Base-by-base conservation (phyloP, 2,113 vertebrate genomes). In the Entelurus aequoreus region DNA sequence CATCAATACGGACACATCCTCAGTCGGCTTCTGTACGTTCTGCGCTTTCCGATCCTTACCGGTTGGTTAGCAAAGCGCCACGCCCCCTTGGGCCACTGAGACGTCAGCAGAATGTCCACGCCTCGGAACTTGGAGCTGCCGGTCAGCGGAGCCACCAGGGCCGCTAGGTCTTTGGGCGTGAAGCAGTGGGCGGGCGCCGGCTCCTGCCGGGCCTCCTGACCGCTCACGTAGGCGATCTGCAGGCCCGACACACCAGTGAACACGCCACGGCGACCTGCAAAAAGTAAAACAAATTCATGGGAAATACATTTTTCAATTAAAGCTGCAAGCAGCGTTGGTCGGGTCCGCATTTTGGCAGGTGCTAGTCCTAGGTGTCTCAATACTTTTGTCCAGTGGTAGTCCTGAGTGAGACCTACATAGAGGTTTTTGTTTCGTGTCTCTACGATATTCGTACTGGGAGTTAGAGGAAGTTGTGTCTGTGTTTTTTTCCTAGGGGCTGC, bases 201-300 rank as follows among this genome's bases (percentile, higher is more conserved):
- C 12, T 96, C 93, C 60, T 79, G 84, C 38, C 63, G 76, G 4
- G 93, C 90, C 78, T 98, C 96, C 0, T 76, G 89, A 0, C 97
- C 97, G 11, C 96, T 98, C 67, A 99, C 90, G 69, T 99, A 98
- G 0, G 90, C 94, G 0, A 99, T 92, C 86, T 97, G 96, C 19
- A 98, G 85, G 2, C 97, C 97, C 0, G 96, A 98, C 8, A 86
- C 89, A 6, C 94, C 91, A 0, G 91, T 93, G 79, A 94, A 98
- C 63, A 98, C 63, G 0, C 97, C 97, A 36, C 93, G 92, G 2
- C 94, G 93, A 38, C 97, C 97, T 98, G 72, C 10, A n/a, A 28
- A 28, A 28, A 28, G 28, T 28, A 3, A 28, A 28, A 28, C 28
- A 3, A 28, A 28, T 28, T 28, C 28, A 28, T 28, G 28, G 28